Conservation (phyloP, 37 sponge, comb jelly and placozoan genomes). For the Bolinopsis microptera region DNA sequence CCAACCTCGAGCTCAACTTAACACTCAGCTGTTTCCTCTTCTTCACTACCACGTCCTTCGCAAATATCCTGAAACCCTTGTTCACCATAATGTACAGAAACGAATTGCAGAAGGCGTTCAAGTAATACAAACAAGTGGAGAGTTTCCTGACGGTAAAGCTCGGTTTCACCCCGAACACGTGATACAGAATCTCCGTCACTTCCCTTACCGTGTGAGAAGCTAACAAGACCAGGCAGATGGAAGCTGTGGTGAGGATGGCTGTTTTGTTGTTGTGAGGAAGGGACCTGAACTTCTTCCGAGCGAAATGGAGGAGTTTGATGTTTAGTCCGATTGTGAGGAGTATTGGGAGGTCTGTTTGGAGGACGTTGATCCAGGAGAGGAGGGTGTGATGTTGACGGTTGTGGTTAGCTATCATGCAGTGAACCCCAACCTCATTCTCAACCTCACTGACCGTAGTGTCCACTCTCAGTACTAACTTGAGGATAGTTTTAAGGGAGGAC, state of each 20-base stretch:
- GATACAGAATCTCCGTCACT: neutral
- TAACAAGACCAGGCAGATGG: neutral
- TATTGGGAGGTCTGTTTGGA: neutral
- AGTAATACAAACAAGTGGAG: neutral
- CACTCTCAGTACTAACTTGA: neutral
- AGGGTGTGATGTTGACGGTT: neutral
- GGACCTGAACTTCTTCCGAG: neutral
- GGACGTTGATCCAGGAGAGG: neutral
- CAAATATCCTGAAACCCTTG: neutral
- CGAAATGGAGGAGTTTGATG: neutral
- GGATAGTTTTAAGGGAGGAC: neutral
- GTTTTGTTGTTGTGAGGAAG: neutral
- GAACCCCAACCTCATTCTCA: neutral
- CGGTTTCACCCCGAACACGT: neutral
- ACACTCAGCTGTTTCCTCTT: neutral
- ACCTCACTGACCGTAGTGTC: neutral
- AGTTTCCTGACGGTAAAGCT: neutral
- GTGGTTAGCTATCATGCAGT: neutral
- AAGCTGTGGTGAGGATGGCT: neutral
- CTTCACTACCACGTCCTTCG: neutral
- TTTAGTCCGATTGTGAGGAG: neutral
- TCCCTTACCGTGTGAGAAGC: neutral
- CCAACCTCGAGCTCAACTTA: neutral
- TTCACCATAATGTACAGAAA: conserved; percentile 12
- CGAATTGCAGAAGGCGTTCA: neutral